These are phyloP conservation scores for Pollicipes pollicipes DNA, from an alignment of 1,140 invertebrate species.

Conservation along the genomic window DNA sequence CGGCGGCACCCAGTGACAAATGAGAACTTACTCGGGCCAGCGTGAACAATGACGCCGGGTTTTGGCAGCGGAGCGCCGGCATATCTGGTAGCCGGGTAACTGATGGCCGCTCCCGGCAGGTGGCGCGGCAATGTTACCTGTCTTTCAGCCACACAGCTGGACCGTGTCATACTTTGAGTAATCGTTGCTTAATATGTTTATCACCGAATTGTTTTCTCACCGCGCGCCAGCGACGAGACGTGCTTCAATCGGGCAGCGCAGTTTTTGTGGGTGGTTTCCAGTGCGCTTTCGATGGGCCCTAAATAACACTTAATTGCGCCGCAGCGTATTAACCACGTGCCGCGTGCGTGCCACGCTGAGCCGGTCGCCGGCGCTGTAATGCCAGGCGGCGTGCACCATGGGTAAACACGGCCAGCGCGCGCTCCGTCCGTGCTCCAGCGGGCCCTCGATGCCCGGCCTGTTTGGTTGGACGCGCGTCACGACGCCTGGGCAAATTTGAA, in stretches of 20 bases:
- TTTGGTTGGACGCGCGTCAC: neutral
- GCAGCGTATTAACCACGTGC: neutral
- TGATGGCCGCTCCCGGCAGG: neutral
- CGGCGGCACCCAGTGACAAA: neutral
- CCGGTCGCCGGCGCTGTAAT: neutral
- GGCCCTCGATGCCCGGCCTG: neutral
- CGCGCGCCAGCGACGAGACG: too few species aligned
- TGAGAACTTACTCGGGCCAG: neutral
- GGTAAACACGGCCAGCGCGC: neutral
- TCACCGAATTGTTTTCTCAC: neutral
- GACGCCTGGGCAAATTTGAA: neutral
- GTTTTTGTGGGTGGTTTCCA: neutral
- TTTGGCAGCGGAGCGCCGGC: too few species aligned
- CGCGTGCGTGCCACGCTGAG: neutral
- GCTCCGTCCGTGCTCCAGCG: too few species aligned
- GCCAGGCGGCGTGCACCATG: neutral
- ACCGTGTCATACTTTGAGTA: neutral
- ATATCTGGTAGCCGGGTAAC: neutral
- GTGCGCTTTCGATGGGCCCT: neutral
- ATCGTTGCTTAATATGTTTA: neutral
- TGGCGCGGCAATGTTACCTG: too few species aligned
- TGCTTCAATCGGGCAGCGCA: neutral
- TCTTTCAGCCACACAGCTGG: too few species aligned
- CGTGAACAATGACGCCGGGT: neutral
- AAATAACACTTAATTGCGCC: neutral